phyloP scores from a whole-genome alignment of 2,113 vertebrate species.

The Gasterosteus nipponicus region DNA sequence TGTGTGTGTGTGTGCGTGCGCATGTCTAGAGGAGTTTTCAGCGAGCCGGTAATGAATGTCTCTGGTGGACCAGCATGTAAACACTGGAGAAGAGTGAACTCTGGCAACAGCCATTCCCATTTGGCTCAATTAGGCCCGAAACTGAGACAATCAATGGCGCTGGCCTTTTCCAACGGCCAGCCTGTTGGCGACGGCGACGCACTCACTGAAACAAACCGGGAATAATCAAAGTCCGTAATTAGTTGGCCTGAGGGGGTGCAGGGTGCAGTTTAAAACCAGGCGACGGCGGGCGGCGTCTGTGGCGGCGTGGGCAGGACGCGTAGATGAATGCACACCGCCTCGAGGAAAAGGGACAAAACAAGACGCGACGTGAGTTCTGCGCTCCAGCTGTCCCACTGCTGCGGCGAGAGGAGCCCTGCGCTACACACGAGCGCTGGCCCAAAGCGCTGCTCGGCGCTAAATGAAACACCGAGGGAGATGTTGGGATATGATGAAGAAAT shows the following conservation, averaged over 20 bases:
- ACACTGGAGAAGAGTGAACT: conserved; percentile 81
- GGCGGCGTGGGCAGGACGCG: conserved; percentile 27
- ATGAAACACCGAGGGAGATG: conserved; percentile 58
- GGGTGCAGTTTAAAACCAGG: conserved; percentile 49
- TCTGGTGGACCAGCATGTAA: conserved; percentile 78
- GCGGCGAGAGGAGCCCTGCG: conserved; percentile 27
- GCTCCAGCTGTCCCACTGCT: conserved; percentile 35
- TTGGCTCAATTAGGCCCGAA: conserved; percentile 86
- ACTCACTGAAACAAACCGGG: conserved; percentile 78
- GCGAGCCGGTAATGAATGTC: conserved; percentile 72
- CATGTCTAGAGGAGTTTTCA: conserved; percentile 66
- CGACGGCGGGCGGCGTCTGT: conserved; percentile 17
- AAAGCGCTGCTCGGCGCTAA: conserved; percentile 50
- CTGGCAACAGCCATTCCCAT: conserved; percentile 83
- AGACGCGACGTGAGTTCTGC: conserved; percentile 22
- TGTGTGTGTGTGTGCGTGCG: conserved; percentile 33
- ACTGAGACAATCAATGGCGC: conserved; percentile 79
- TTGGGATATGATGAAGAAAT: conserved; percentile 58
- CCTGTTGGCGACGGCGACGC: conserved; percentile 69
- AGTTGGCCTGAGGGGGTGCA: conserved; percentile 73
- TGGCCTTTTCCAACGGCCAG: conserved; percentile 77
- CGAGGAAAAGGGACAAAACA: conserved; percentile 50
- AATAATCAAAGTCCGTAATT: conserved; percentile 85
- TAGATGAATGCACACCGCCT: conserved; percentile 60
- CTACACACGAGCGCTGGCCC: conserved; percentile 41